phyloP scores from a whole-genome alignment of 1,140 invertebrate species.

The Oppia nitens region DNA sequence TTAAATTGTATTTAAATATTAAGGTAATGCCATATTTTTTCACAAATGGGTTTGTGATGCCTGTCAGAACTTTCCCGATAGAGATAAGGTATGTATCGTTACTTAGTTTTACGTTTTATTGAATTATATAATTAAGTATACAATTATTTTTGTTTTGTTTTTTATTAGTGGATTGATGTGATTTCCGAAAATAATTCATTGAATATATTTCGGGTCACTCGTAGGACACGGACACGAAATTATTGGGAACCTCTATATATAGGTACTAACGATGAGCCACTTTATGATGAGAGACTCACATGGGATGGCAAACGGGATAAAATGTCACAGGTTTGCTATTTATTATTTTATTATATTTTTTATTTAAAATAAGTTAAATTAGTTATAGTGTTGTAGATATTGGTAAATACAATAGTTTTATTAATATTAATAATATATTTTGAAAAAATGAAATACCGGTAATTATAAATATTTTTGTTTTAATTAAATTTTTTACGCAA shows the following conservation, averaged over 20 bases:
- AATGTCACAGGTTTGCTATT: slow-evolving; percentile 57
- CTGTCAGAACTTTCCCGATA: slow-evolving; percentile 69
- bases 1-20: slow-evolving; percentile 7
- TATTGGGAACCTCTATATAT: slow-evolving; percentile 69
- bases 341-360: neutral
- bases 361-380: neutral
- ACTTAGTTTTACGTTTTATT: too few species aligned
- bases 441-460: too few species aligned
- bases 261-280: slow-evolving; percentile 53
- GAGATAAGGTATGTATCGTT: slow-evolving; percentile 15
- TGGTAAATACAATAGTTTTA: too few species aligned
- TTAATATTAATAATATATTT: too few species aligned
- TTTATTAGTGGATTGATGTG: slow-evolving; percentile 29
- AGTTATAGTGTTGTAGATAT: neutral
- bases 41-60: slow-evolving; percentile 72
- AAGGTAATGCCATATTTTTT: slow-evolving; percentile 53
- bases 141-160: too few species aligned
- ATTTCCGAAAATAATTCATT: slow-evolving; percentile 39
- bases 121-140: too few species aligned
- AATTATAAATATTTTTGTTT: too few species aligned
- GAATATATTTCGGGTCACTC: slow-evolving; percentile 64
- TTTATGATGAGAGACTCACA: slow-evolving; percentile 56
- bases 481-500: slow-evolving; percentile 5
- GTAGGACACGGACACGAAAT: slow-evolving; percentile 54
- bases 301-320: slow-evolving; percentile 71